phyloP scores from a whole-genome alignment of 2,797 vertebrate species.

The Liasis olivaceus region DNA sequence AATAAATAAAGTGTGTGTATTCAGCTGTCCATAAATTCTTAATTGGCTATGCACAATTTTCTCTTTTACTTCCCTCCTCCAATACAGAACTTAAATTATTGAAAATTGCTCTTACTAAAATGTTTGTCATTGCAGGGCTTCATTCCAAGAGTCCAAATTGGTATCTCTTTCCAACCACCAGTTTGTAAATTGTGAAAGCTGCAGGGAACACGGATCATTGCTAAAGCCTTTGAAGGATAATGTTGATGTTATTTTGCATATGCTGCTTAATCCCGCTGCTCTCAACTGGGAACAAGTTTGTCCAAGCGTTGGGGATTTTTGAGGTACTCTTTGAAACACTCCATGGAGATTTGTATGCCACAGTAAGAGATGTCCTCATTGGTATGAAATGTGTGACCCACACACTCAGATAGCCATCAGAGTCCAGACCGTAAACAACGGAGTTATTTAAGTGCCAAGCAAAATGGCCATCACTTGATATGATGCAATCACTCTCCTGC shows the following conservation, averaged over 20 bases:
- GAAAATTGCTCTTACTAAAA: conserved; percentile 35
- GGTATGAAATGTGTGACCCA: not conserved
- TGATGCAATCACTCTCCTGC: not conserved
- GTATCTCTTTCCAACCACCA: conserved; percentile 31
- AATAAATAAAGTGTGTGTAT: conserved; percentile 48
- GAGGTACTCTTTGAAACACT: not conserved
- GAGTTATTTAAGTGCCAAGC: not conserved
- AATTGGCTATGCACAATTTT: conserved; percentile 27
- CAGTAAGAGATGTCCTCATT: not conserved
- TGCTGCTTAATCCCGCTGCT: conserved; percentile 1
- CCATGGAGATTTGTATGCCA: not conserved
- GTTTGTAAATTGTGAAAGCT: conserved; percentile 32
- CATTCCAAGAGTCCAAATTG: not conserved
- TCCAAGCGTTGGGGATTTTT: not conserved
- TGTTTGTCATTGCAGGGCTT: not conserved
- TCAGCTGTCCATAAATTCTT: conserved; percentile 40
- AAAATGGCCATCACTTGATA: not conserved
- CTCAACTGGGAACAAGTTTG: not conserved
- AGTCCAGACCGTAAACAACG: not conserved
- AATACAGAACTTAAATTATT: not conserved
- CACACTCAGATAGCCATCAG: not conserved
- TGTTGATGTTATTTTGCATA: conserved; percentile 19
- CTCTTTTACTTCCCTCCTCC: conserved; percentile 33
- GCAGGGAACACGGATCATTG: conserved; percentile 12
- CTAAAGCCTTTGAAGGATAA: conserved; percentile 12